These are phyloP conservation scores for Trachurus trachurus DNA, from an alignment of 2,797 vertebrate genomes.

Conservation along the genomic window DNA sequence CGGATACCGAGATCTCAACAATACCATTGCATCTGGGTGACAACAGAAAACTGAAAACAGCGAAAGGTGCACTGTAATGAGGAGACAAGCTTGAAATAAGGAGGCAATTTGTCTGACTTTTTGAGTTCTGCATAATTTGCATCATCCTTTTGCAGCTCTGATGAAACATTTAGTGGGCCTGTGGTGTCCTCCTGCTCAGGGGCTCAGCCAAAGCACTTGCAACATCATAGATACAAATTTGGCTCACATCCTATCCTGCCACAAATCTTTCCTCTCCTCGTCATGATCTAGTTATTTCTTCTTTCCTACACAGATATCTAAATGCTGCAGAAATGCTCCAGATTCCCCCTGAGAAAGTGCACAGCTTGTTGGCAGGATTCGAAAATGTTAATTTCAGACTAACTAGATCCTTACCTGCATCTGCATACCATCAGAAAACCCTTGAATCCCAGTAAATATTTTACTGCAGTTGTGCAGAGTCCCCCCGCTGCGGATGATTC, in stretches of 20 bases:
- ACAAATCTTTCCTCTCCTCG: constrained; percentile 25
- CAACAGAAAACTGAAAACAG: not conserved
- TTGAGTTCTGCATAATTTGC: constrained; percentile 60
- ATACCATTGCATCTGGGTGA: constrained; percentile 10
- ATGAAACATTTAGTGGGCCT: constrained; percentile 66
- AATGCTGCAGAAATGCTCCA: constrained; percentile 19
- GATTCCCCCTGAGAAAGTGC: constrained; percentile 16
- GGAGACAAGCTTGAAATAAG: constrained; percentile 27
- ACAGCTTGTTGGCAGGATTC: constrained; percentile 24
- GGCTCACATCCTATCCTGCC: constrained; percentile 30
- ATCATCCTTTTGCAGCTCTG: constrained; percentile 57
- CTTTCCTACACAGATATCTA: constrained; percentile 4
- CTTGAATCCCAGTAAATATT: constrained; percentile 53
- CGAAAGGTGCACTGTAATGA: constrained; percentile 30
- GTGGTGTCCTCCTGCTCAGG: constrained; percentile 38
- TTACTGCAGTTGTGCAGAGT: constrained; percentile 57
- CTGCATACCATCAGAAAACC: constrained; percentile 40
- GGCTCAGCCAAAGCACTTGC: constrained; percentile 37
- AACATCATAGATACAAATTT: constrained; percentile 47
- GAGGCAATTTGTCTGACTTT: constrained; percentile 36
- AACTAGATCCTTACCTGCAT: constrained; percentile 36
- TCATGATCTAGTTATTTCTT: not conserved
- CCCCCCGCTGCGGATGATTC: constrained; percentile 66
- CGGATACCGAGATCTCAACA: not conserved
- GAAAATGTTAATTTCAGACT: constrained; percentile 16